phyloP scores from a whole-genome alignment of 2,113 vertebrate genomes.

The Micromys minutus region DNA sequence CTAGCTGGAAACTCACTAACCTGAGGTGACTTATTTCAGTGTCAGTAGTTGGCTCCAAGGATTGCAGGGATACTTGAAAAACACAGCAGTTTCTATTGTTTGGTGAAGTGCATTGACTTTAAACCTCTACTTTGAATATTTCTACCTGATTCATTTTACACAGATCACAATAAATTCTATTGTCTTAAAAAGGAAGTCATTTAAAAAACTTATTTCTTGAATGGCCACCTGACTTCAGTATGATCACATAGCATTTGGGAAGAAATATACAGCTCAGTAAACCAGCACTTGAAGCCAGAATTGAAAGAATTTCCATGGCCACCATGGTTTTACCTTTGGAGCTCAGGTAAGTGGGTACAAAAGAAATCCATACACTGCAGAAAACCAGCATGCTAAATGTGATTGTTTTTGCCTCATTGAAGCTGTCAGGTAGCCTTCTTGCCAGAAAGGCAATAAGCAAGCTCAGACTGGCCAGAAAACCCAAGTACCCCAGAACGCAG shows the following conservation, averaged over 20 bases:
- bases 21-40: background rate
- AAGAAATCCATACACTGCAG: background rate
- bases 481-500: background rate
- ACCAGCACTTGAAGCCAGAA: background rate
- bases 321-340: background rate
- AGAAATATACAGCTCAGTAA: background rate
- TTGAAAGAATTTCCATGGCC: background rate
- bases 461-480: background rate
- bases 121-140: background rate
- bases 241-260: background rate
- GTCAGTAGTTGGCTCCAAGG: background rate
- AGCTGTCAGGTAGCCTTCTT: background rate
- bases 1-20: too few relatives aligned
- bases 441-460: background rate
- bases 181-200: background rate
- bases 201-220: background rate
- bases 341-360: background rate
- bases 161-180: background rate
- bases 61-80: background rate
- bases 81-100: background rate
- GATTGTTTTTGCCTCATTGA: background rate
- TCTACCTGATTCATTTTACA: background rate
- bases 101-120: background rate
- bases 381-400: constrained; percentile 4
- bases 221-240: background rate